phyloP scores from a whole-genome alignment of 2,113 vertebrate genomes.

The Myrmecophaga tridactyla region DNA sequence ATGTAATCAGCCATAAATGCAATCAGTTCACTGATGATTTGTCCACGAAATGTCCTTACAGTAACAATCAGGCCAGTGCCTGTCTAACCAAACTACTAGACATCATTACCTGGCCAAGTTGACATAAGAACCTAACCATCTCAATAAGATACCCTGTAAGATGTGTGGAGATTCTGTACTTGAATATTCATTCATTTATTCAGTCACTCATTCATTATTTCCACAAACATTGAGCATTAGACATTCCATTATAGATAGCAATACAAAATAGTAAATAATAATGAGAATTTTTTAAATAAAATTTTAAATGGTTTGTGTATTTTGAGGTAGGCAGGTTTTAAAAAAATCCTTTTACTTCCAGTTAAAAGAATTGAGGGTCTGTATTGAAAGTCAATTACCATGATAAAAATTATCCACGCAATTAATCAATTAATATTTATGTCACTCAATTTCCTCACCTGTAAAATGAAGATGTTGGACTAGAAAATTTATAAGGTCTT shows the following conservation, averaged over 20 bases:
- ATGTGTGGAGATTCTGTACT: not conserved
- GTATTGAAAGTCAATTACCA: not conserved
- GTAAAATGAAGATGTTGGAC: not conserved
- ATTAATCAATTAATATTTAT: not conserved
- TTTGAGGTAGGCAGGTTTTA: not conserved
- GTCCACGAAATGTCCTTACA: no score
- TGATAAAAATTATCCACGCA: not conserved
- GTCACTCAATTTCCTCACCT: not conserved
- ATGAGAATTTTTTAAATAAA: not conserved
- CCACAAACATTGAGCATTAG: not conserved
- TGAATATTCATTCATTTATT: not conserved
- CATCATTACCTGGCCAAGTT: no score
- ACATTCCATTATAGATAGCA: not conserved
- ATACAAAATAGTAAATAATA: not conserved
- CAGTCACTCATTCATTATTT: not conserved
- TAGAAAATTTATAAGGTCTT: not conserved
- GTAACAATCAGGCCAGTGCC: no score
- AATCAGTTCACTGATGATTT: no score
- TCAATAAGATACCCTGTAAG: not conserved
- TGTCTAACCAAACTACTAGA: no score
- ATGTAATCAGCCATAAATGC: no score
- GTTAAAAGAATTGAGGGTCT: not conserved
- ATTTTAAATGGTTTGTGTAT: not conserved
- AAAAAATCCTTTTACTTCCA: not conserved
- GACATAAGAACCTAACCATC: no score